phyloP scores from a whole-genome alignment of 2,888 invertebrate genomes.

The Germaria angustata region DNA sequence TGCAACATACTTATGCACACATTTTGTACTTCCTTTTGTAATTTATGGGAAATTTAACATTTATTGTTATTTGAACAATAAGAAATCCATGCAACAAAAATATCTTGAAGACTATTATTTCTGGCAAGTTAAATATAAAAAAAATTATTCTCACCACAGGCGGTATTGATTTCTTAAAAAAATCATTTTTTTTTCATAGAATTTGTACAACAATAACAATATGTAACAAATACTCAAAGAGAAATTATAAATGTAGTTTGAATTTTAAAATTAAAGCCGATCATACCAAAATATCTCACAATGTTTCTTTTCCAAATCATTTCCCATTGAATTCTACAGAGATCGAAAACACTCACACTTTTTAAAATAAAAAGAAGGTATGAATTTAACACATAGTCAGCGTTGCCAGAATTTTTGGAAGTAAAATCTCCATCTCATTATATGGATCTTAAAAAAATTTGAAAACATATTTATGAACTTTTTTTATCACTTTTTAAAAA shows the following conservation, averaged over 20 bases:
- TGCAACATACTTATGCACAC: neutral
- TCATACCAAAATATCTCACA: neutral
- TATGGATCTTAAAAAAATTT: too few relatives aligned
- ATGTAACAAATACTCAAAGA: neutral
- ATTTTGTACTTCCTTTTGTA: conserved; percentile 19
- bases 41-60: conserved; percentile 30
- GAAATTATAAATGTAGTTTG: neutral
- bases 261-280: neutral
- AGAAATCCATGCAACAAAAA: neutral
- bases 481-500: too few relatives aligned
- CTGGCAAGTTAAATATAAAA: conserved; percentile 12
- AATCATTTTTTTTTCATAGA: neutral
- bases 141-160: conserved; percentile 14
- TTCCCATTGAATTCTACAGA: neutral
- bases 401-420: too few relatives aligned
- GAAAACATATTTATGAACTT: too few relatives aligned
- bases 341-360: neutral
- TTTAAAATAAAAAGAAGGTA: neutral
- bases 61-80: conserved; percentile 10
- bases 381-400: too few relatives aligned
- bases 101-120: conserved; percentile 18
- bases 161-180: conserved; percentile 20
- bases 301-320: neutral
- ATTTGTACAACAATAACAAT: neutral
- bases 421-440: too few relatives aligned